These are phyloP conservation scores for Ips typographus DNA, from an alignment of 1,140 invertebrate genomes.

Conservation along the genomic window DNA sequence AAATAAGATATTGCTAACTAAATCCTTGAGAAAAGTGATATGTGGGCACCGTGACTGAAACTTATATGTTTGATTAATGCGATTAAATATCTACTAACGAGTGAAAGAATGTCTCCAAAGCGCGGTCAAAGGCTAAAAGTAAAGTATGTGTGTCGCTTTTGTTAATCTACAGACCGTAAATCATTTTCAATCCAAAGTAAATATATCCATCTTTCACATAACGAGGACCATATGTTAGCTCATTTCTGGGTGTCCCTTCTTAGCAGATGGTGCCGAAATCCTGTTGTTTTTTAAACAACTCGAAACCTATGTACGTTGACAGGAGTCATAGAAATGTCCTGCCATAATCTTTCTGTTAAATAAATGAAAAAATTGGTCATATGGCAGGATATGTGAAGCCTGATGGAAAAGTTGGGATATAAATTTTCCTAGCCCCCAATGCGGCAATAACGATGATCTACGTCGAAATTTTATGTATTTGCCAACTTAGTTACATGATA, in stretches of 20 bases:
- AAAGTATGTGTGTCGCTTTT: not conserved
- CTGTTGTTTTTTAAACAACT: not conserved
- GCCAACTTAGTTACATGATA: conserved; percentile 45
- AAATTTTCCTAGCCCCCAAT: conserved; percentile 27
- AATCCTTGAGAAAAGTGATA: not conserved
- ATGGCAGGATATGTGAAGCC: not conserved
- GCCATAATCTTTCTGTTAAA: too few species aligned
- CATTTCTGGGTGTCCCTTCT: not conserved
- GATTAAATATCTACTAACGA: not conserved
- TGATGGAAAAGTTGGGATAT: conserved; percentile 14
- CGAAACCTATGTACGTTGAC: not conserved
- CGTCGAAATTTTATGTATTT: conserved; percentile 45
- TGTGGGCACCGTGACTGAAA: not conserved
- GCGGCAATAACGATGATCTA: conserved; percentile 44
- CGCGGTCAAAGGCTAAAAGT: not conserved
- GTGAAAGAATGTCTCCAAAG: not conserved
- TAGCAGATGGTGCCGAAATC: not conserved
- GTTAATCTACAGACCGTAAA: conserved; percentile 1
- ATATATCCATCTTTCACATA: not conserved
- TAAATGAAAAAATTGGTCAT: not conserved
- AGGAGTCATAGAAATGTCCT: not conserved
- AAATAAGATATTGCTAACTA: not conserved
- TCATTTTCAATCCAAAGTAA: conserved; percentile 1
- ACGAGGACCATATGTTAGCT: conserved; percentile 5
- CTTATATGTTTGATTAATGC: not conserved